These are phyloP conservation scores for Charanyca ferruginea DNA, from an alignment of 2,888 invertebrate genomes.

Conservation along the genomic window DNA sequence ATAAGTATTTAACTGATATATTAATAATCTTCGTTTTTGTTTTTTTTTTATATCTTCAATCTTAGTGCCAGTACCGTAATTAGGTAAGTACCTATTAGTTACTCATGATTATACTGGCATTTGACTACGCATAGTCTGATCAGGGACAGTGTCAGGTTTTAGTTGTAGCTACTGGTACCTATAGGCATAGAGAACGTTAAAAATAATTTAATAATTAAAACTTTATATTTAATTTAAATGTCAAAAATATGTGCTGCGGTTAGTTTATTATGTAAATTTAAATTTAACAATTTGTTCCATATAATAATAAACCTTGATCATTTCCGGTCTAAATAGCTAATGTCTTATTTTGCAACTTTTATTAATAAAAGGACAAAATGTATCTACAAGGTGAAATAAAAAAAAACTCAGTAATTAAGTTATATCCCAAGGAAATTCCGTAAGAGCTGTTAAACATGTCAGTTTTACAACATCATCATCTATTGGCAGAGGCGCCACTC, in stretches of 20 bases:
- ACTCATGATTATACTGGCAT: not conserved
- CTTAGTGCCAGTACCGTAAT: not conserved
- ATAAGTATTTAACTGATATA: too few species aligned
- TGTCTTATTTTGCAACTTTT: slow-evolving; percentile 3
- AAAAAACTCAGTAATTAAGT: too few species aligned
- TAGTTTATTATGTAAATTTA: slow-evolving; percentile 1
- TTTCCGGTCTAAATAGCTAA: slow-evolving; percentile 17
- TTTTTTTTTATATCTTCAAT: too few species aligned
- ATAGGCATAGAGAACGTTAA: not conserved
- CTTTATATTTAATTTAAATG: not conserved
- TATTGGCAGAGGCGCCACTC: not conserved
- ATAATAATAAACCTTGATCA: slow-evolving; percentile 13
- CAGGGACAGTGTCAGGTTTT: not conserved
- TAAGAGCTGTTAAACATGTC: not conserved
- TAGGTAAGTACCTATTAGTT: not conserved
- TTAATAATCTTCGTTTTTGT: too few species aligned
- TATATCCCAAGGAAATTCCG: not conserved
- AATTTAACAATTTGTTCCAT: not conserved
- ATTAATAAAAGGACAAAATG: not conserved
- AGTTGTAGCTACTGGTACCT: not conserved
- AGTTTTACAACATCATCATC: not conserved
- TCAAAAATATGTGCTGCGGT: not conserved
- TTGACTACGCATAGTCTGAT: not conserved
- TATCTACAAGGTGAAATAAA: not conserved
- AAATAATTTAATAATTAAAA: not conserved